These are phyloP conservation scores for Thamnophis elegans DNA, from an alignment of 2,797 vertebrate species.

Conservation along the genomic window DNA sequence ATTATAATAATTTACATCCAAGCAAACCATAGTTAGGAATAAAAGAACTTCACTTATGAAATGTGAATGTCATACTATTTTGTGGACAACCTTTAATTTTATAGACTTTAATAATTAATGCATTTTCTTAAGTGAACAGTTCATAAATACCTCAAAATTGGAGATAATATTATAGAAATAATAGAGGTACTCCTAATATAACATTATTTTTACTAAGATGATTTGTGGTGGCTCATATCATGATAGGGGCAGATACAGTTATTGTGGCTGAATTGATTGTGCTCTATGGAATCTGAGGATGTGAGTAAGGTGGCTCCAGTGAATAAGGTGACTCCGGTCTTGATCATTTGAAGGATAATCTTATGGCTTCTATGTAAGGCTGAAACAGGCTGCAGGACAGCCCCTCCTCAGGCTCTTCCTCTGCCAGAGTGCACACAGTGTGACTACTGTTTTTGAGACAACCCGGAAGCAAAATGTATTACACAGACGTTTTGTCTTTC, in stretches of 20 bases:
- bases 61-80: neutral
- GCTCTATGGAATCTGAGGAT: neutral
- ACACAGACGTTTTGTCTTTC: too few relatives aligned
- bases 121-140: neutral
- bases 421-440: too few relatives aligned
- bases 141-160: neutral
- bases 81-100: neutral
- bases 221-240: neutral
- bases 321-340: neutral
- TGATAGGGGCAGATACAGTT: neutral
- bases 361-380: neutral
- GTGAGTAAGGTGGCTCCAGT: neutral
- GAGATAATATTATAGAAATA: neutral
- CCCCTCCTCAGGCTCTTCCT: neutral
- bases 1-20: neutral
- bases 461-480: too few relatives aligned
- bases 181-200: neutral
- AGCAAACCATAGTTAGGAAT: neutral
- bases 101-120: neutral
- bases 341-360: neutral
- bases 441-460: too few relatives aligned
- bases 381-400: neutral
- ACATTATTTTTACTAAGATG: neutral
- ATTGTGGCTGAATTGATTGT: neutral
- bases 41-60: neutral